These are phyloP conservation scores for Meta bourneti DNA, from an alignment of 2,888 invertebrate species.

Conservation along the genomic window DNA sequence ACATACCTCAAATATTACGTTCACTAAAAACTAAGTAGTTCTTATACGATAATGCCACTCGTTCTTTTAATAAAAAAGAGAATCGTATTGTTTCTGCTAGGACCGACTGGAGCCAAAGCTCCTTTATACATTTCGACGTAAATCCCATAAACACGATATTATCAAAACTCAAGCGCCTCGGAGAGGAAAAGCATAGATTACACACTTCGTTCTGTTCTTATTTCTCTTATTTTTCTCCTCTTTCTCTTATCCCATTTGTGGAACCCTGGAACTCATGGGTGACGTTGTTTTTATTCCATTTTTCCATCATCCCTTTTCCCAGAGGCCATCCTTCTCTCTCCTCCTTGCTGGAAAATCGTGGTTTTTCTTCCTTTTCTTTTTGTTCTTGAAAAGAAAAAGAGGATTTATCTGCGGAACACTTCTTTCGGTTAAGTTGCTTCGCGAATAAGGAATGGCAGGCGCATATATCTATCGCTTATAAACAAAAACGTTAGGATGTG, in stretches of 20 bases:
- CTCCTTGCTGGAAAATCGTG: conserved; percentile 21
- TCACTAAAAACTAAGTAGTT: too few relatives aligned
- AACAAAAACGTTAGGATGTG: background rate
- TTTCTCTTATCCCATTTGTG: background rate
- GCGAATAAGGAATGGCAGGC: background rate
- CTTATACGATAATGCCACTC: background rate
- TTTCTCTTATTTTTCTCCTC: background rate
- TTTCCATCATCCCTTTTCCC: conserved; percentile 55
- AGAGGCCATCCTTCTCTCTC: conserved; percentile 19
- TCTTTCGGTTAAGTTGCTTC: conserved; percentile 44
- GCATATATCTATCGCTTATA: background rate
- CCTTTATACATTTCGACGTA: background rate
- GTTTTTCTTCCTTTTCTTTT: conserved; percentile 22
- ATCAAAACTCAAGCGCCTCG: background rate
- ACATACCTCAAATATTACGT: too few relatives aligned
- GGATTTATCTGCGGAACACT: conserved; percentile 47
- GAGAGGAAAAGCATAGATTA: background rate
- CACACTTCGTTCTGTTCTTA: background rate
- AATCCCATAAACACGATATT: background rate
- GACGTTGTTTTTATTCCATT: conserved; percentile 6
- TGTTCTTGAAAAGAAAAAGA: conserved; percentile 5
- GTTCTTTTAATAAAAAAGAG: background rate
- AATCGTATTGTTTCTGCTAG: background rate
- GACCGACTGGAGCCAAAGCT: background rate
- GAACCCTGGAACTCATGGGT: background rate